Evolutionary conservation across 2,888 invertebrate genomes (phyloP), one percentile per base, ranked within the genome.

Genomic region (Athetis lepigone): DNA sequence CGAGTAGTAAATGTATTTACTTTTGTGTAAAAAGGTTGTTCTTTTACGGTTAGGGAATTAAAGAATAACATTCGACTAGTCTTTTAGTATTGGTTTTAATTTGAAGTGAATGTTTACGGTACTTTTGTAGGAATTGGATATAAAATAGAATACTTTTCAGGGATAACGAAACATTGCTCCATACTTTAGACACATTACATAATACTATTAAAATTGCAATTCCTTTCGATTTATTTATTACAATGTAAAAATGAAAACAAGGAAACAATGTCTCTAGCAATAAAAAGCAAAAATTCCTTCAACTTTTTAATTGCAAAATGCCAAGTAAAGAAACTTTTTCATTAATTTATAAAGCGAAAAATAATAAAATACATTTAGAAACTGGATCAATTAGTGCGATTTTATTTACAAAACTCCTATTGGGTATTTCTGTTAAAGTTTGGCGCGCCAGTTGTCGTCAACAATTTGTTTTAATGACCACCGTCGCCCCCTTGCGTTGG

Each of bases 401-500:
- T 83, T 77, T 70, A 74, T 82, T 80, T 61, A 73, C 47, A 57
- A 64, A 70, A 76, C 60, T 80, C 69, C 63, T 70, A 74, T 77
- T 72, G 68, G 40, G 47, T 70, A 66, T 81, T 75, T 54, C 55
- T 54, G 54, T 74, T 72, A 72, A 75, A 80, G 73, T 75, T 80
- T 63, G 57, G 73, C 72, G 77, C 79, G 85, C 82, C 87, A 87
- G 85, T 90, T 89, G 90, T 90, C 88, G 88, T 83, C 90, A 89
- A 91, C 89, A 90, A 90, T 92, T 91, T 89, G 89, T 89, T 90
- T 87, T 92, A 92, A 93, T 90, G 88, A 89, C 85, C 82, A 71
- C 71, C 33, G 65, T 79, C 83, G 85, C 88, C 88, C 89, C 88
- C 86, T 84, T 68, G 81, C 67, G 85, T 82, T 78, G 80, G 83